Percentiles rank a stretch among this genome's conserved stretches.
phyloP scores from a whole-genome alignment of 2,888 invertebrate species.

The Mesochorus sp. region DNA sequence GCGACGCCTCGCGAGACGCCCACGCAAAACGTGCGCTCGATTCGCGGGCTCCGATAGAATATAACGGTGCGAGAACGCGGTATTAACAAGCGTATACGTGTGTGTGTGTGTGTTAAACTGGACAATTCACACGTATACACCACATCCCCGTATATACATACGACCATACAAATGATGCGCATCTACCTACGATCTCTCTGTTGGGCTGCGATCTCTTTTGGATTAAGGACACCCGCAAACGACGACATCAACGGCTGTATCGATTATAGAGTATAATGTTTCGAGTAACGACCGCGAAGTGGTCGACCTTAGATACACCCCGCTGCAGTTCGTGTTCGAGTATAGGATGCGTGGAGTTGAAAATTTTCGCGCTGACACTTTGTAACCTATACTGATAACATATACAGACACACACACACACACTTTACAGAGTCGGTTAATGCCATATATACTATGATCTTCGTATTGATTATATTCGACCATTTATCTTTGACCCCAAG shows the following conservation, averaged over 20 bases:
- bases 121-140: conserved; percentile 12
- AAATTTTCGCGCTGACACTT: conserved; percentile 11
- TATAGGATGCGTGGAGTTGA: conserved; percentile 7
- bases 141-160: not conserved
- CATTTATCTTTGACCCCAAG: not conserved
- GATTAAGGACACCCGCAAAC: conserved; percentile 23
- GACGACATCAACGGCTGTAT: conserved; percentile 55
- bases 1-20: conserved; percentile 75
- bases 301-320: conserved; percentile 32
- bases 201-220: not conserved
- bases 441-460: no score
- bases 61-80: conserved; percentile 65
- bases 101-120: not conserved
- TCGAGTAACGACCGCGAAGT: conserved; percentile 52
- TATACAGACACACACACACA: no score
- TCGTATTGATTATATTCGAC: no score
- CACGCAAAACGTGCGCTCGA: conserved; percentile 66
- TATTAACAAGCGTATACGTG: conserved; percentile 32
- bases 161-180: conserved; percentile 4
- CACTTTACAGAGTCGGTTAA: no score
- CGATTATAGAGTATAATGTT: conserved; percentile 62
- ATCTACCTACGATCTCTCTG: conserved; percentile 35
- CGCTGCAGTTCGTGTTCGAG: not conserved
- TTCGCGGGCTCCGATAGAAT: conserved; percentile 64
- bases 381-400: no score